phyloP scores from a whole-genome alignment of 2,888 invertebrate species.

The Rhorus exstirpatorius region DNA sequence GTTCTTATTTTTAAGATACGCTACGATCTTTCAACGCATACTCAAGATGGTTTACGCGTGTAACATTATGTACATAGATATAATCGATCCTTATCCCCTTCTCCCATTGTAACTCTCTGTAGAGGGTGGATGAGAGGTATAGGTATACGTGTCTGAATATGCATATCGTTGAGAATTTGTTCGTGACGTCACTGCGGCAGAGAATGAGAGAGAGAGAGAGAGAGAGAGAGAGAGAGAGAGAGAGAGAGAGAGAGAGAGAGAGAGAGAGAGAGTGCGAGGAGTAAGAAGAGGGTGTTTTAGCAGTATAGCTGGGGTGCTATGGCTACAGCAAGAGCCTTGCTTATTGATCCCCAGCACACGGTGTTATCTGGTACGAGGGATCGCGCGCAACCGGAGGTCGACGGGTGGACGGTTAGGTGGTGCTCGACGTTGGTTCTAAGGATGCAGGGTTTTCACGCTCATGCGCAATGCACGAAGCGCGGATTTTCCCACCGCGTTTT shows the following conservation, averaged over 20 bases:
- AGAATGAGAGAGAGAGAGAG: slow-evolving; percentile 16
- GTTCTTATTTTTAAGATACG: slow-evolving; percentile 15
- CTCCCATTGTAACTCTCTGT: neutral
- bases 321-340: slow-evolving; percentile 40
- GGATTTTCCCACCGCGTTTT: slow-evolving; percentile 48
- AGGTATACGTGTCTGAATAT: slow-evolving; percentile 3
- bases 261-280: too few relatives aligned
- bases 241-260: slow-evolving; percentile 8
- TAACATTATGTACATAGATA: neutral
- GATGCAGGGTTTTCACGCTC: slow-evolving; percentile 30
- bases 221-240: slow-evolving; percentile 6
- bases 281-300: slow-evolving; percentile 12
- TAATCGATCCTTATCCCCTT: neutral
- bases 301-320: slow-evolving; percentile 22
- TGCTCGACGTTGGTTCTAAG: slow-evolving; percentile 21
- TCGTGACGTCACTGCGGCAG: slow-evolving; percentile 72
- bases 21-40: slow-evolving; percentile 13
- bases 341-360: slow-evolving; percentile 65
- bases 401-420: slow-evolving; percentile 66
- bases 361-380: slow-evolving; percentile 67
- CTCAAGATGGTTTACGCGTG: neutral
- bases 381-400: slow-evolving; percentile 75
- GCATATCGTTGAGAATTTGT: slow-evolving; percentile 55
- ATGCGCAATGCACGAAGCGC: slow-evolving; percentile 25
- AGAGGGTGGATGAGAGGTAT: neutral